Conservation (phyloP, 2,888 invertebrate species). For the Pantelozetes paolii region DNA sequence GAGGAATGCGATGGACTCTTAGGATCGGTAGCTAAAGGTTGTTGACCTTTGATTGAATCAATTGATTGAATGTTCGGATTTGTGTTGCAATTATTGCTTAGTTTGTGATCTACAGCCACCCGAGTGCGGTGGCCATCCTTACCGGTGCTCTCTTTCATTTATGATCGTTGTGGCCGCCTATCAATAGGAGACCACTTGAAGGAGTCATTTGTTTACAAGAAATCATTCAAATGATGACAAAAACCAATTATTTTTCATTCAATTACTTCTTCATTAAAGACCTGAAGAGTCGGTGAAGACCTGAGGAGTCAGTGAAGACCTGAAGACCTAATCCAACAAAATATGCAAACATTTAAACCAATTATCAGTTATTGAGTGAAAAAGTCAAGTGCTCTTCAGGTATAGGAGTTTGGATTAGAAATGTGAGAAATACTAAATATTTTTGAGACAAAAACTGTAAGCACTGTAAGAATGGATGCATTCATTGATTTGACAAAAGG, state of each 20-base stretch:
- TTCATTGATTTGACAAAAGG: too few species aligned
- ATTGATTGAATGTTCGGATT: conserved; percentile 6
- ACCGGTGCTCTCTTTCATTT: conserved; percentile 30
- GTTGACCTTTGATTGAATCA: conserved; percentile 16
- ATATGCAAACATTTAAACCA: background rate
- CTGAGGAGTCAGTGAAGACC: too few species aligned
- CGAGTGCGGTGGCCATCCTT: conserved; percentile 31
- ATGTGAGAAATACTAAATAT: too few species aligned
- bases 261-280: too few species aligned
- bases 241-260: too few species aligned
- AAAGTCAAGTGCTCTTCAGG: too few species aligned
- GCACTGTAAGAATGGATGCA: too few species aligned
- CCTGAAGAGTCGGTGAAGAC: too few species aligned
- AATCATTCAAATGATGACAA: too few species aligned
- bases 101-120: conserved; percentile 35
- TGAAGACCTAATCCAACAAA: background rate
- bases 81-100: background rate
- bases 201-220: background rate
- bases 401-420: too few species aligned
- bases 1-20: conserved; percentile 27
- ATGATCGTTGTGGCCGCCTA: conserved; percentile 19
- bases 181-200: conserved; percentile 31
- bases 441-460: too few species aligned
- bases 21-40: conserved; percentile 3
- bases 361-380: background rate